These are phyloP conservation scores for Falco berigora DNA, from an alignment of 2,797 vertebrate genomes.

Conservation along the genomic window DNA sequence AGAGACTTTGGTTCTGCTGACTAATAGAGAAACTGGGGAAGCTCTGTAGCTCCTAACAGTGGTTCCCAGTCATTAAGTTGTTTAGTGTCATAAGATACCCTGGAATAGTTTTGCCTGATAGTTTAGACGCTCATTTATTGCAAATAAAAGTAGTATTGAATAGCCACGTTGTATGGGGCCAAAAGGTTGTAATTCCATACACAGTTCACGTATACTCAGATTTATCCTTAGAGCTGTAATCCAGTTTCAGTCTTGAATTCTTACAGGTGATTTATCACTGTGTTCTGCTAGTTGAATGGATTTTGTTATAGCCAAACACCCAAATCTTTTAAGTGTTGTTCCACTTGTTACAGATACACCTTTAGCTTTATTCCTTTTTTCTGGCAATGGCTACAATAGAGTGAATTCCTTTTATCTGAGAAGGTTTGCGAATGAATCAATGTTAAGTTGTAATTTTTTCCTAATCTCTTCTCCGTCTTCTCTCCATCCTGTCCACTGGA, in stretches of 20 bases:
- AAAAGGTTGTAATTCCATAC: not conserved
- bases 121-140: not conserved
- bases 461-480: conserved; percentile 2
- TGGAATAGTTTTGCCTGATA: not conserved
- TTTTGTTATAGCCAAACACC: not conserved
- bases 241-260: not conserved
- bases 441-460: not conserved
- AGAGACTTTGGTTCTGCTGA: not conserved
- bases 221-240: not conserved
- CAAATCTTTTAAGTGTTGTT: not conserved
- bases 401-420: not conserved
- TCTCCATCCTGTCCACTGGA: not conserved
- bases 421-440: too few species aligned
- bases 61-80: not conserved
- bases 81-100: not conserved
- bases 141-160: not conserved
- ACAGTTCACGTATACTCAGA: not conserved
- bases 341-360: not conserved
- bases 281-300: not conserved
- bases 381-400: not conserved
- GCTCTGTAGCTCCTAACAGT: not conserved
- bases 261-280: not conserved
- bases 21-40: not conserved
- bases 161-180: not conserved
- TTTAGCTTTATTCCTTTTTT: not conserved